Evolutionary conservation across 2,888 invertebrate species (phyloP), one percentile per base, ranked within the genome.

Genomic region (Brenthis ino): DNA sequence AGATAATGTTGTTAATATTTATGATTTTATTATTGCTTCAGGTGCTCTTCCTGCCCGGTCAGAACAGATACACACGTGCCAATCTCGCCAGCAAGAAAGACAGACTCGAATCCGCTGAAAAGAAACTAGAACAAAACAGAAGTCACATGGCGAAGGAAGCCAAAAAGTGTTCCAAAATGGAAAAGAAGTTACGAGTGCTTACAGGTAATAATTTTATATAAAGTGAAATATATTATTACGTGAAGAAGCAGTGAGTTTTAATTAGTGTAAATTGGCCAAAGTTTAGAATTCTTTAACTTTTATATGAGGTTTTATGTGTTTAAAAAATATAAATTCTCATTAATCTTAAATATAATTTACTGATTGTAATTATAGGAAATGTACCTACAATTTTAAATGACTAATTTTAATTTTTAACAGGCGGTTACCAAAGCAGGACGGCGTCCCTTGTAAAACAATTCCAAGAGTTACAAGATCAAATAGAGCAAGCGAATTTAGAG

Each of bases 91-190:
- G 97, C 80, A 99, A 99, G 85, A 99, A 99, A 84, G 99, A 99
- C 87, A 94, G 98, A 56, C 93, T 99, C 65, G 99, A 99, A 85
- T 98, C 98, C 0, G 95, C 97, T 0, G 98, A 99, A 82, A 98
- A 98, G 80, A 94, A 97, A 72, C 89, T 99, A 50, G 99, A 99
- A 86, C 96, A 97, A 84, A 99, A 99, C 87, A 94, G 99, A 74
- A 95, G 95, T 70, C 99, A 99, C 87, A 99, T 99, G 99, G 97
- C 98, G 0, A 96, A 96, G 75, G 98, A 99, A 88, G 99, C 99
- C 0, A 99, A 99, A 88, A 95, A 96, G 69, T 99, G 99, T 64
- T 98, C 98, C 0, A 99, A 99, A 91, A 96, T 99, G 94, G 99
- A 99, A 87, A 99, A 99, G 88, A 99, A 99, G 89, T 91, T 99